A percentile compares a stretch with the other conserved stretches of the same genome.
Conservation (phyloP, 2,797 vertebrate species). For the Steatocranus sp. region DNA sequence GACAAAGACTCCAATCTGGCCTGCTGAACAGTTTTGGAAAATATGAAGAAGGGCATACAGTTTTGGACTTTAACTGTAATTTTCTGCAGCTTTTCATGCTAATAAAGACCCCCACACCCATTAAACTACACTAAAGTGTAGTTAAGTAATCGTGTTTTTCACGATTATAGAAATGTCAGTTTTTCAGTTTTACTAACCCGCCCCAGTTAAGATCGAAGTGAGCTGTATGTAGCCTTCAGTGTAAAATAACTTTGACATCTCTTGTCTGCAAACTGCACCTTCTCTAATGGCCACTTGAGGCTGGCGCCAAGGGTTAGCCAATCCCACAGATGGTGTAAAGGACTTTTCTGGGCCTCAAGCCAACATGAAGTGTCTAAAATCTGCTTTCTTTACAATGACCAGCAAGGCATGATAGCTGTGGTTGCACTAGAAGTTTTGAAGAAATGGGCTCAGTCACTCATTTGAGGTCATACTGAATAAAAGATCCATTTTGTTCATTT, state of each 20-base stretch:
- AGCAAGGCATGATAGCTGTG: neutral
- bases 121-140: neutral
- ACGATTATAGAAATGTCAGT: accelerated
- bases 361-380: neutral
- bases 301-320: neutral
- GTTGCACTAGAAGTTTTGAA: neutral
- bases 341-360: neutral
- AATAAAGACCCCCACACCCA: neutral
- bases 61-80: neutral
- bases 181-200: neutral
- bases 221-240: neutral
- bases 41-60: neutral
- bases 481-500: neutral
- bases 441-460: neutral
- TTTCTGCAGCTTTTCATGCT: neutral
- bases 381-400: neutral
- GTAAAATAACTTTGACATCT: neutral
- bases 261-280: neutral
- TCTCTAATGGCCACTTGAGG: neutral
- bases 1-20: neutral
- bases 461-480: neutral
- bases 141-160: accelerated
- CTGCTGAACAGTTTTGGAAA: neutral
- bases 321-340: neutral
- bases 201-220: accelerated